phyloP scores from a whole-genome alignment of 2,888 invertebrate genomes.

The Flexamia atlantica region DNA sequence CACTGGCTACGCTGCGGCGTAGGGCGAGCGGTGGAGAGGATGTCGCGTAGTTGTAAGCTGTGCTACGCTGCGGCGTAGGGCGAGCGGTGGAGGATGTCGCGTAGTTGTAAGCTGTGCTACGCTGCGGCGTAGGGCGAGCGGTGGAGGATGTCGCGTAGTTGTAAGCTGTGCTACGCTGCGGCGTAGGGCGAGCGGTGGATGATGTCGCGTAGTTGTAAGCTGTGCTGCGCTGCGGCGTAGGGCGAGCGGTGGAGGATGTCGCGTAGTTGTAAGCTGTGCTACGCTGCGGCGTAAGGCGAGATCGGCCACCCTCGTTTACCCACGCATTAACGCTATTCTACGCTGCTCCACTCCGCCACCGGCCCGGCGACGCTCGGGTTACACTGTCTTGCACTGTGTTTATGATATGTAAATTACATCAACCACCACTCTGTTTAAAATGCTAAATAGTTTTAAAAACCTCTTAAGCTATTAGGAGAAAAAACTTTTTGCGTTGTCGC shows the following conservation, averaged over 20 bases:
- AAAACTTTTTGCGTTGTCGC: no score
- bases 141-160: neutral
- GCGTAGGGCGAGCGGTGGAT: neutral
- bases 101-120: no score
- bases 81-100: neutral
- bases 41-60: no score
- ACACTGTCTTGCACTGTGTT: neutral
- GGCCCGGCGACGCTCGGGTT: neutral
- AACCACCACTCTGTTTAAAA: neutral
- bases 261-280: no score
- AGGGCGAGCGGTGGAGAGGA: neutral
- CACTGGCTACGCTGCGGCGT: no score
- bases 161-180: slow-evolving; percentile 27
- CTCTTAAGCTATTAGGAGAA: no score
- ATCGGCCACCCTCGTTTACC: slow-evolving; percentile 23
- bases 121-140: neutral
- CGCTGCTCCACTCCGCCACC: neutral
- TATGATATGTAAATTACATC: slow-evolving; percentile 4
- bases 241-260: neutral
- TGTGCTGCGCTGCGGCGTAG: no score
- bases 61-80: slow-evolving; percentile 24
- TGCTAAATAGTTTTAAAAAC: slow-evolving; percentile 10
- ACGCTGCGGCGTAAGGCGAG: neutral
- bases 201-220: neutral
- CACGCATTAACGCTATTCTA: slow-evolving; percentile 33